Evolutionary conservation across 2,888 invertebrate species (phyloP).

Genomic region (Stegana nigrithorax): DNA sequence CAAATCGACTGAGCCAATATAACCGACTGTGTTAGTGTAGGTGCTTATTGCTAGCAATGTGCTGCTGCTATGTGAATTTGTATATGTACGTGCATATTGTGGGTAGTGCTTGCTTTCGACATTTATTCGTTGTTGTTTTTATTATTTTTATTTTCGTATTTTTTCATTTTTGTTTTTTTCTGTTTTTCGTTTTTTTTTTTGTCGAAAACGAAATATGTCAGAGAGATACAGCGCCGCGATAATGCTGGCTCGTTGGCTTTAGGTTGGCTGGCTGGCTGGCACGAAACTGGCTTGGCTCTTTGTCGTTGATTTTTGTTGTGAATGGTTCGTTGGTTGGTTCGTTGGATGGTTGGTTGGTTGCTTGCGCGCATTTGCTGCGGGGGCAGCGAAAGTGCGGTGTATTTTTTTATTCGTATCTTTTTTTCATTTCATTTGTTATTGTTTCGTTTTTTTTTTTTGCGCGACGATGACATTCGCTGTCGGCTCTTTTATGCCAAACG

Average conservation of each 20-base stretch:
- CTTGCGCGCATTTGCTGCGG: neutral
- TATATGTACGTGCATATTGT: constrained; percentile 13
- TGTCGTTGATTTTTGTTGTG: neutral
- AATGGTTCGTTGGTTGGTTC: neutral
- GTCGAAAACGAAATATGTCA: constrained; percentile 47
- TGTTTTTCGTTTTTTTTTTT: constrained; percentile 31
- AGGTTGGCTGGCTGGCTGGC: constrained; percentile 4
- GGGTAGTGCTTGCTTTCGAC: constrained; percentile 28
- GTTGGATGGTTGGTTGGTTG: neutral
- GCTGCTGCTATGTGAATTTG: neutral
- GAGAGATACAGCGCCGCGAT: constrained; percentile 44
- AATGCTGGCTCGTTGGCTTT: constrained; percentile 34
- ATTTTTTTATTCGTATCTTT: constrained; percentile 26
- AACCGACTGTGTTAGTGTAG: neutral
- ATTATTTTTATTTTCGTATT: constrained; percentile 12
- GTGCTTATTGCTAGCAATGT: no score
- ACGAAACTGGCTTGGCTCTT: constrained; percentile 1
- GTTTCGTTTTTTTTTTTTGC: constrained; percentile 25
- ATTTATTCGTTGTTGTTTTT: constrained; percentile 21
- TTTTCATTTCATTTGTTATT: constrained; percentile 30
- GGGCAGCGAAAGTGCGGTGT: constrained; percentile 2
- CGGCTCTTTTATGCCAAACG: constrained; percentile 31
- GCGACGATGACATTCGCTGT: constrained; percentile 40
- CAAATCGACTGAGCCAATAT: no score
- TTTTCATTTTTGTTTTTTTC: constrained; percentile 29